Base-by-base conservation (phyloP, 2,113 vertebrate species). In the Collichthys lucidus region DNA sequence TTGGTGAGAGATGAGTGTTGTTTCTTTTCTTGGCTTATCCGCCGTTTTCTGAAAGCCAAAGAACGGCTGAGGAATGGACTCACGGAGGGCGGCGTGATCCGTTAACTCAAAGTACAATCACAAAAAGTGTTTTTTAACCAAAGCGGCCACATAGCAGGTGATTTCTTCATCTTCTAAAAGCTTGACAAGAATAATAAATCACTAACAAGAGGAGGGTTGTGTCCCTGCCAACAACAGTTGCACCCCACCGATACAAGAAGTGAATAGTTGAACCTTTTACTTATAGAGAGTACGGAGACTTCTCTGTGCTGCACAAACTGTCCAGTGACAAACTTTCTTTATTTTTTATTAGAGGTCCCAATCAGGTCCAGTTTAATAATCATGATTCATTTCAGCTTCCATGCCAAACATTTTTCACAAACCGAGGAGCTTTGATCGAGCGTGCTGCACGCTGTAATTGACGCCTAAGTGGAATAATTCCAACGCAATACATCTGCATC, bases 41-140 rank as follows among this genome's bases (percentile, higher is more conserved):
- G 0, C 17, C 40, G 35, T 11, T 12, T 49, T 52, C n/a, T 29
- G 47, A 56, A 29, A 61, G 29, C 26, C 1, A 44, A 67, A 52
- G 31, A 52, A 24, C 35, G 35, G 47, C 47, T 3, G 56, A 59
- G 40, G 29, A n/a, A 22, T 73, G 44, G 29, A 35, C 5, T 66
- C 59, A 49, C 62, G 65, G 55, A 77, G 71, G 66, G 70, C 17
- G 11, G 7, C 24, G 29, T 78, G 75, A 85, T 82, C 79, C 60
- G 29, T 79, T 24, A 72, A 68, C 75, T 79, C 63, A 62, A 66
- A 71, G 66, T 31, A 60, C 15, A 60, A 77, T 59, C 60, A 80
- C 44, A 67, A 69, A 50, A 31, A 20, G 20, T 47, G 11, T 11
- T 6, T 1, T 73, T 67, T 2, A 65, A 65, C 15, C 24, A 19